Evolutionary conservation across 2,888 invertebrate genomes (phyloP), one percentile per base, ranked within the genome.

Genomic region (Harpalus rufipes): DNA sequence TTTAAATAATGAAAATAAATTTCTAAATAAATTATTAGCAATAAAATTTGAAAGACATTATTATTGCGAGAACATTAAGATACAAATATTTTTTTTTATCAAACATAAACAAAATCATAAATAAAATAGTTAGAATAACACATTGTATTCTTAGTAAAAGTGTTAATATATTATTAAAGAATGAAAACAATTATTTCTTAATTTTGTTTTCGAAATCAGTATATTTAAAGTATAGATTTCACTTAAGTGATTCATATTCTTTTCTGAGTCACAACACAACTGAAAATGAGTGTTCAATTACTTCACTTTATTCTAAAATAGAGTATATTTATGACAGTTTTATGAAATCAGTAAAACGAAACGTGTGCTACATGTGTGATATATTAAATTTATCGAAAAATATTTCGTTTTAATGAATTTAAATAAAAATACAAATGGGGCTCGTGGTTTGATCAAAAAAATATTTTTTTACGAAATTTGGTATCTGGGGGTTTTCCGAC

Each of bases 31-130:
- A 21, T 18, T 39, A 21, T 44, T 44, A 8, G 51, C 39, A 79
- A 59, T 21, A 56, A 59, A 76, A 12, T 56, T 80, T 16, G 7
- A 44, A 51, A 7, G 16, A 59, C 39, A 12, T 44, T 44, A 76
- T 21, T 59, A 72, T 39, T 16, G 21, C 65, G 32, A 16, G 16
- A 16, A 32, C 32, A 4, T 32, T 4, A 32, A 32, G 6, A 6
- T 32, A 32, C 32, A 32, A 51, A 51, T 51, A 1, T 51, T 51
- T 10, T 4, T 4, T 51, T 12, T 51, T 51, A 51, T 51, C 10
- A 10, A 51, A 12, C 8, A 8, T 51, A 51, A 51, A 51, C 32
- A 32, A 32, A 32, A 32, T 32, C 32, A 32, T 32, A 51, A 51
- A 51, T 4, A 12, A 8, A 51, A 2, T 51, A 51, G 12, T 51